Base-by-base conservation (phyloP, 2,113 vertebrate genomes). In the Tragulus kanchil region DNA sequence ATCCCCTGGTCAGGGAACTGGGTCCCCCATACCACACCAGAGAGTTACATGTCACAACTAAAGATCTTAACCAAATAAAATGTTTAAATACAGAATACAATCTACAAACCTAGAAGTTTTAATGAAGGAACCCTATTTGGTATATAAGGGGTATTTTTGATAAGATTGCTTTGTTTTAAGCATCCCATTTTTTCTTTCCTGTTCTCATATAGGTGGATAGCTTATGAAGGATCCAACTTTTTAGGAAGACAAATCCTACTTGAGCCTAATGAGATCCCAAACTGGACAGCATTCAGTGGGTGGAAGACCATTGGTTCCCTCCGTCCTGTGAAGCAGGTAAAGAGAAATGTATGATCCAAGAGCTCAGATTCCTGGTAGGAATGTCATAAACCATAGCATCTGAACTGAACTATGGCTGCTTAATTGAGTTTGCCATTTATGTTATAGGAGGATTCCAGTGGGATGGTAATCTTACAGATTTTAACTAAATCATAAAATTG, bases 251-350 rank as follows among this genome's bases (percentile, higher is more conserved):
- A 99, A 97, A 98, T 99, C 96, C 98, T 99, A 36, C 97, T 99
- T 71, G 92, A 98, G 89, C 97, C 98, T 4, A 83, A 98, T 85
- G 98, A 99, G 92, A 98, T 99, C 96, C 86, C 98, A 7, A 98
- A 98, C 83, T 99, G 99, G 99, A 98, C 94, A 31, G 97, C 98
- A 21, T 98, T 98, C 96, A 99, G 99, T 85, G 98, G 99, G 89
- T 99, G 99, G 99, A 99, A 99, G 96, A 98, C 92, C 8, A 97
- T 99, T n/a, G 99, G 99, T 56, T 99, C 99, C 45, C 98, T 99
- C 73, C 99, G 98, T 75, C 99, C 99, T 54, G 15, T 99, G 93
- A 99, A 98, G 96, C 99, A 99, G 99, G 99, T 99, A 98, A 94
- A 36, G 23, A 28, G 75, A 5, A 78, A 88, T 3, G 0, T n/a